A percentile compares a stretch with the other conserved stretches of the same genome.
Conservation (phyloP, 2,888 invertebrate species). For the Incurvaria masculella region DNA sequence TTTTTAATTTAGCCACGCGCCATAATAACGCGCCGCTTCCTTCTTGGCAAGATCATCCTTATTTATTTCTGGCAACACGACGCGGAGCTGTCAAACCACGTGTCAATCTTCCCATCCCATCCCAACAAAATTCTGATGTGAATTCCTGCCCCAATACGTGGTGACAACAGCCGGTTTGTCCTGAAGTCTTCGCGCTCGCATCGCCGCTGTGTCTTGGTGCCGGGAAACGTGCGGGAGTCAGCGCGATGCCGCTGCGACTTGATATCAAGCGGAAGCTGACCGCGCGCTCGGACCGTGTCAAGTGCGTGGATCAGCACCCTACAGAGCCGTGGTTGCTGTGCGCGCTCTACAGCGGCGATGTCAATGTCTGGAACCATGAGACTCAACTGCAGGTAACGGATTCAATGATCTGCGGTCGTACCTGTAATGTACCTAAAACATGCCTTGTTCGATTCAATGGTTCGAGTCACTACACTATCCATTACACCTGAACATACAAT, state of each 20-base stretch:
- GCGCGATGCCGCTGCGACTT: slow-evolving; percentile 81
- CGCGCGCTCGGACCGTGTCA: slow-evolving; percentile 97
- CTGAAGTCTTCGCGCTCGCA: neutral
- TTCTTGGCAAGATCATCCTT: too few species aligned
- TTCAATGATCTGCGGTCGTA: neutral
- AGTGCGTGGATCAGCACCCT: slow-evolving; percentile 97
- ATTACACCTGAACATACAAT: too few species aligned
- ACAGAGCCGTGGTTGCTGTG: slow-evolving; percentile 99
- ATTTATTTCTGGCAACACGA: neutral
- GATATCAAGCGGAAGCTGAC: slow-evolving; percentile 98
- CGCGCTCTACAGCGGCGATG: slow-evolving; percentile 97
- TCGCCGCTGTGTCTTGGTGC: neutral
- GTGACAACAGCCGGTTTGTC: neutral
- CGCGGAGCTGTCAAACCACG: neutral
- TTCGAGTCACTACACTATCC: too few species aligned
- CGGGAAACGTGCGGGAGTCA: neutral
- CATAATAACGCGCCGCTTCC: too few species aligned
- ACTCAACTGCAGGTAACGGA: slow-evolving; percentile 74
- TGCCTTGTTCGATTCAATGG: too few species aligned
- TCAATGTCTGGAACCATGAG: slow-evolving; percentile 99
- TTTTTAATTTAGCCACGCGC: too few species aligned
- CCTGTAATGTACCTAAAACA: too few species aligned
- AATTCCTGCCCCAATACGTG: neutral
- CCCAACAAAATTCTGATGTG: neutral
- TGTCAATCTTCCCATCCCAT: neutral